phyloP scores from a whole-genome alignment of 2,113 vertebrate genomes.

The Chinchilla lanigera region DNA sequence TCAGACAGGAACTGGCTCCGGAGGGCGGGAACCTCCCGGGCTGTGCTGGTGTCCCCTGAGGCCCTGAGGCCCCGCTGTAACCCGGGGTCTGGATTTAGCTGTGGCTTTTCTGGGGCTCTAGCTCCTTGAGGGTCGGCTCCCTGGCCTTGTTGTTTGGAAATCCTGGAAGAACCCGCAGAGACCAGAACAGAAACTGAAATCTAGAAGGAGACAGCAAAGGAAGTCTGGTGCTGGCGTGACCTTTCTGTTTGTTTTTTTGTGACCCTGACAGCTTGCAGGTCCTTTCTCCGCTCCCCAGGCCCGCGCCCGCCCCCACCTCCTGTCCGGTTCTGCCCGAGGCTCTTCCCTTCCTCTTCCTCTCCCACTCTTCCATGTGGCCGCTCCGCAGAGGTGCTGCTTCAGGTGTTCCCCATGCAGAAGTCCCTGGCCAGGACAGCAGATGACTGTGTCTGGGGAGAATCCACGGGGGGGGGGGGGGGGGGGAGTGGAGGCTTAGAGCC shows the following conservation, averaged over 20 bases:
- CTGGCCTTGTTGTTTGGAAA: slow-evolving; percentile 32
- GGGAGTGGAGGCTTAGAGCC: not conserved
- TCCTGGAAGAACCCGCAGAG: not conserved
- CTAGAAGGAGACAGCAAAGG: not conserved
- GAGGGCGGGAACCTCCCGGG: slow-evolving; percentile 51
- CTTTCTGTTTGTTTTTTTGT: not conserved
- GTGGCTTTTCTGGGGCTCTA: not conserved
- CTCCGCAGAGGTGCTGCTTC: not conserved
- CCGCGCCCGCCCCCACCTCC: not conserved
- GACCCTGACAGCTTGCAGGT: not conserved
- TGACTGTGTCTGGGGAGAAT: not conserved
- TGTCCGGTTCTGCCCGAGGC: no score
- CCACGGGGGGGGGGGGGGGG: no score
- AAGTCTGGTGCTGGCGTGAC: not conserved
- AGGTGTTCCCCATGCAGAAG: not conserved
- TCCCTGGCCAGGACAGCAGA: not conserved
- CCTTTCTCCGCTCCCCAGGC: not conserved
- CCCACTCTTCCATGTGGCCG: not conserved
- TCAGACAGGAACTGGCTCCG: not conserved
- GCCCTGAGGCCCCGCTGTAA: not conserved
- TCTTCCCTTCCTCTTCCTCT: not conserved
- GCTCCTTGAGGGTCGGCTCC: not conserved
- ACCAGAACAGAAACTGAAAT: slow-evolving; percentile 26
- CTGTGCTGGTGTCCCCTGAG: not conserved
- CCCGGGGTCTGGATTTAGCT: slow-evolving; percentile 9